Percentiles rank a stretch among this genome's conserved stretches.
phyloP scores from a whole-genome alignment of 2,888 invertebrate species.

The Diplolepis rosae region DNA sequence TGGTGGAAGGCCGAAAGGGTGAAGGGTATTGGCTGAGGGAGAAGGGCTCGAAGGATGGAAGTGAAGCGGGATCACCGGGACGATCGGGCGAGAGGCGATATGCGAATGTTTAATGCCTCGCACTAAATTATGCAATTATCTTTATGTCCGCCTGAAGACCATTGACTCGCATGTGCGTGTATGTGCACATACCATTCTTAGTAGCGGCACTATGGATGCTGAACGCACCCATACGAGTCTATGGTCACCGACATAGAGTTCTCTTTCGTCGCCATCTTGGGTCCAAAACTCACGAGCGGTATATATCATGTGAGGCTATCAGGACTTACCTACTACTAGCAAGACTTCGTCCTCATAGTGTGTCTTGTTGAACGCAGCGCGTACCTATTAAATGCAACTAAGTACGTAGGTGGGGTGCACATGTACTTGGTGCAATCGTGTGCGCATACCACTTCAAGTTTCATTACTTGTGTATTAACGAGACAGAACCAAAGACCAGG shows the following conservation, averaged over 20 bases:
- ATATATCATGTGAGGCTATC: slow-evolving; percentile 33
- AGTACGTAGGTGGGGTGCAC: slow-evolving; percentile 19
- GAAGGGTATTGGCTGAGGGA: slow-evolving; percentile 2
- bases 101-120: slow-evolving; percentile 62
- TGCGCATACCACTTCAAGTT: slow-evolving; percentile 31
- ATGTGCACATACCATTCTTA: slow-evolving; percentile 1
- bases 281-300: slow-evolving; percentile 8
- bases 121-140: slow-evolving; percentile 68
- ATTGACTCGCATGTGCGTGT: slow-evolving; percentile 16
- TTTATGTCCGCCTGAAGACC: slow-evolving; percentile 53
- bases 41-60: slow-evolving; percentile 3
- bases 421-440: slow-evolving; percentile 8
- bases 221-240: slow-evolving; percentile 26
- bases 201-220: slow-evolving; percentile 21
- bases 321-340: slow-evolving; percentile 31
- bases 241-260: slow-evolving; percentile 17
- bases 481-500: slow-evolving; percentile 14
- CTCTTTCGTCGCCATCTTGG: slow-evolving; percentile 4
- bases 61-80: slow-evolving; percentile 26
- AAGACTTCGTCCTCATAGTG: not conserved
- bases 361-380: slow-evolving; percentile 20
- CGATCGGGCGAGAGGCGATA: slow-evolving; percentile 39
- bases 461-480: slow-evolving; percentile 34
- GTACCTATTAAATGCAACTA: slow-evolving; percentile 32
- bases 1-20: slow-evolving; percentile 32